Evolutionary conservation across 2,113 vertebrate genomes (phyloP).

Genomic region (Malurus melanocephalus): DNA sequence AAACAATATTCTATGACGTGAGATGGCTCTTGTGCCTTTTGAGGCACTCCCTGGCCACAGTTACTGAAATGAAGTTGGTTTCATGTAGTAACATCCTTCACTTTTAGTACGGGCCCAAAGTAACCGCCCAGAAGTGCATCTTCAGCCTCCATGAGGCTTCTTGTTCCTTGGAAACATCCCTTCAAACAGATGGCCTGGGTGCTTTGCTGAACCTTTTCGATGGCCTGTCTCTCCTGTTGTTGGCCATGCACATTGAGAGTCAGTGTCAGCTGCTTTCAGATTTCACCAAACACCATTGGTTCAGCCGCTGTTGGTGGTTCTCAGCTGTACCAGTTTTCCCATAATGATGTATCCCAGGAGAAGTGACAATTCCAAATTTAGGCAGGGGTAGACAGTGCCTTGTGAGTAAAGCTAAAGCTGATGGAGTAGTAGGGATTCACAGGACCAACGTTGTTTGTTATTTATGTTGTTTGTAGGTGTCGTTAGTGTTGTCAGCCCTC

Average conservation of each 20-base stretch:
- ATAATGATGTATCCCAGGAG: accelerated
- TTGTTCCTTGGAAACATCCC: not conserved
- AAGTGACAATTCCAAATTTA: not conserved
- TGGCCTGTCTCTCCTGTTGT: not conserved
- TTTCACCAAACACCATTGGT: not conserved
- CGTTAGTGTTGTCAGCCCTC: constrained; percentile 92
- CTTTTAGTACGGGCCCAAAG: not conserved
- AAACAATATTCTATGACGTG: not conserved
- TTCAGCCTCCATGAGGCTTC: not conserved
- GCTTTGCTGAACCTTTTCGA: not conserved
- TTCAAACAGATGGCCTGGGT: not conserved
- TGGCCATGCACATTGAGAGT: not conserved
- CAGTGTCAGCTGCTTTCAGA: not conserved
- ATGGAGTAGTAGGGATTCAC: not conserved
- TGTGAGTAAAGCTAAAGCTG: not conserved
- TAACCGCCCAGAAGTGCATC: not conserved
- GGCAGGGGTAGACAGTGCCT: not conserved
- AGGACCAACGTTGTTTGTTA: not conserved
- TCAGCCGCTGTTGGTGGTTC: not conserved
- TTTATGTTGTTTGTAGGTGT: constrained; percentile 77
- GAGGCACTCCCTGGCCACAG: not conserved
- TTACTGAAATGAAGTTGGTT: not conserved
- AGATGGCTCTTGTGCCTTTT: not conserved
- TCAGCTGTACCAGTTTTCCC: not conserved
- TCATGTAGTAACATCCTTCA: accelerated